Evolutionary conservation across 2,113 vertebrate genomes (phyloP).

Genomic region (Jaculus jaculus): DNA sequence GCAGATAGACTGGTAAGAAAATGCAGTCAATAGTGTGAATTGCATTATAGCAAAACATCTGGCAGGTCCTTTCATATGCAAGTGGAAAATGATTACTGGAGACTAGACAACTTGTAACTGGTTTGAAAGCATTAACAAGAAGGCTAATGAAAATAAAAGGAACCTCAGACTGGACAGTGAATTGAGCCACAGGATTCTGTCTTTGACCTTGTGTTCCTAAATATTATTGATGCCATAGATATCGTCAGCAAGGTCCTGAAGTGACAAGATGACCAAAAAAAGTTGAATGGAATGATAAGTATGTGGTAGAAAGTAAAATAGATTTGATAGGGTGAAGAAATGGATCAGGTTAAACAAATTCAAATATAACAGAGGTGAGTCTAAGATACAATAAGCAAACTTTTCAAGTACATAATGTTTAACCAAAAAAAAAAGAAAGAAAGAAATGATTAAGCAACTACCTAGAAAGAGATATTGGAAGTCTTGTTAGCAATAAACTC

Average conservation of each 20-base stretch:
- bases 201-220: constrained; percentile 30
- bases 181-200: neutral
- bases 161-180: neutral
- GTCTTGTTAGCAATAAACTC: constrained; percentile 17
- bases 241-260: constrained; percentile 16
- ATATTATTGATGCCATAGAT: neutral
- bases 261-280: constrained; percentile 13
- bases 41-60: neutral
- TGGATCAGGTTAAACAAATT: constrained; percentile 28
- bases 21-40: neutral
- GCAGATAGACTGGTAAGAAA: constrained; percentile 1
- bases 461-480: constrained; percentile 6
- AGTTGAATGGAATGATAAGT: constrained; percentile 36
- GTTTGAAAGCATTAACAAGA: neutral
- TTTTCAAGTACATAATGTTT: neutral
- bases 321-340: constrained; percentile 5
- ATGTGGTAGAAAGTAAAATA: constrained; percentile 51
- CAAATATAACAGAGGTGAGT: constrained; percentile 58
- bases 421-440: neutral
- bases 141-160: neutral
- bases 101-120: neutral
- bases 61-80: neutral
- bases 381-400: constrained; percentile 19
- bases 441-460: neutral
- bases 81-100: neutral